Base-by-base conservation (phyloP, 2,113 vertebrate genomes). In the Thermophis baileyi region DNA sequence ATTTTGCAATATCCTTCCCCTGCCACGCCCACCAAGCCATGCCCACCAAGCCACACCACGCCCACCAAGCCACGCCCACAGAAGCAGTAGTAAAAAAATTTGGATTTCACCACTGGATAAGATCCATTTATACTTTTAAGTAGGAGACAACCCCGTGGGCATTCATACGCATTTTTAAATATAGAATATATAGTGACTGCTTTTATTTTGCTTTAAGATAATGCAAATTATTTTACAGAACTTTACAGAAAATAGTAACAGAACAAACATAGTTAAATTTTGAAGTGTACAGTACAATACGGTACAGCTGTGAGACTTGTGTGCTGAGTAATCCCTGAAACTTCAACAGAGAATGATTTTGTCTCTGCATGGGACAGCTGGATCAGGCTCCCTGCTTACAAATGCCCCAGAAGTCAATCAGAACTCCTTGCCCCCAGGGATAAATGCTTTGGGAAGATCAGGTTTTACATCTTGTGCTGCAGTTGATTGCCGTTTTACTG, bases 401-500 rank as follows among this genome's bases (percentile, higher is more conserved):
- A 53, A 63, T 85, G 60, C 49, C 11, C 54, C 24, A 50, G 40
- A 35, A 47, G 44, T 89, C 11, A 53, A 1, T 47, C 44, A 81
- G 14, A n/a, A 35, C 25, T 46, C 85, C 87, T 89, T 90, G 14
- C 50, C 46, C 85, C 50, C 49, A 81, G 50, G 24, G 35, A 81
- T 30, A 6, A 18, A 10, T 85, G 5, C 74, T 47, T 74, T 50
- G 22, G 87, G 51, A 89, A 88, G 63, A 57, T 89, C 63, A 85
- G n/a, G 5, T 25, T 55, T 91, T 60, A 35, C 27, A 53, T 89
- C 63, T 50, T 88, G 51, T 4, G 87, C 86, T 22, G 51, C 90
- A 69, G 86, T 85, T 91, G 85, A 93, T 88, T 81, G 90, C 90
- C n/a, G 50, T 50, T 88, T 89, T 85, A 55, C 51, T 81, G 69